Evolutionary conservation across 1,140 invertebrate species (phyloP).

Genomic region (Limonius californicus): DNA sequence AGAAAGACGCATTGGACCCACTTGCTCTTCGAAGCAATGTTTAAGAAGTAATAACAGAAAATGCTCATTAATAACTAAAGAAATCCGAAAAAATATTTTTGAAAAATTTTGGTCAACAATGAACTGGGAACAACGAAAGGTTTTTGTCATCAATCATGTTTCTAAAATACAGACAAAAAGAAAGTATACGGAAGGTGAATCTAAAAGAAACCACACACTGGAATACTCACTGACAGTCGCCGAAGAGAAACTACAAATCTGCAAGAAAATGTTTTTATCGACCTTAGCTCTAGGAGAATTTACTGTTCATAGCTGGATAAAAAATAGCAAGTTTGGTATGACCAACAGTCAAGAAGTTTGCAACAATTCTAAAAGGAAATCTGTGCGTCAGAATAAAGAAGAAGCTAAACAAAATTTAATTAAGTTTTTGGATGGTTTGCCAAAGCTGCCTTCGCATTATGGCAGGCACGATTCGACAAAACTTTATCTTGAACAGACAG

Average conservation of each 20-base stretch:
- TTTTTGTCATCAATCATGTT: not conserved
- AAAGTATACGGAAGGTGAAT: too few relatives aligned
- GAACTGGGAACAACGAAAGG: not conserved
- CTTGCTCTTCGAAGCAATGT: not conserved
- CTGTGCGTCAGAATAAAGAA: not conserved
- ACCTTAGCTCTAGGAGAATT: not conserved
- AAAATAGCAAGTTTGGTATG: not conserved
- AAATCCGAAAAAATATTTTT: not conserved
- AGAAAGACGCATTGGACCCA: too few relatives aligned
- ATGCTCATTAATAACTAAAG: not conserved
- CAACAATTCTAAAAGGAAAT: not conserved
- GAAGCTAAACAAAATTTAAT: not conserved
- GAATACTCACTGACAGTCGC: not conserved
- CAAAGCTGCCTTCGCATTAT: constrained; percentile 24
- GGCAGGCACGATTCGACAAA: constrained; percentile 19
- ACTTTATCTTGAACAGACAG: constrained; percentile 19
- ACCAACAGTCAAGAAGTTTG: not conserved
- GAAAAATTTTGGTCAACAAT: not conserved
- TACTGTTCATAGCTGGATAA: not conserved
- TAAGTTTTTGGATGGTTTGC: constrained; percentile 14
- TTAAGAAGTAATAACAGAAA: not conserved
- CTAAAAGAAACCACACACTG: not conserved
- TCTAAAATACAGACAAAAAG: not conserved
- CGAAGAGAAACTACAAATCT: not conserved
- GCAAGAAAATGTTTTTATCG: not conserved